Conservation (phyloP, 2,888 invertebrate genomes). For the Macaria liturata region DNA sequence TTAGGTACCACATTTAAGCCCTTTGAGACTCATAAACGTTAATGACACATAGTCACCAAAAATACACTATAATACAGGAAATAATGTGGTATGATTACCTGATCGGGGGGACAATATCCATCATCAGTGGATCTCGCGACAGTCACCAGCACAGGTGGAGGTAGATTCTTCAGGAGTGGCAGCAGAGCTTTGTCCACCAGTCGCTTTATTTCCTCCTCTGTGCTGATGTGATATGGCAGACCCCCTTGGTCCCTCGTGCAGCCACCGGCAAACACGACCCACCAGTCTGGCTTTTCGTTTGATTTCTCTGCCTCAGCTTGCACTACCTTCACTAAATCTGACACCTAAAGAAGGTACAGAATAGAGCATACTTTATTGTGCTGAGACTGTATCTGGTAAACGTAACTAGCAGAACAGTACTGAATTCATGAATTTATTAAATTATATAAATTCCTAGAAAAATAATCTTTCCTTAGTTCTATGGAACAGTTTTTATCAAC, state of each 20-base stretch:
- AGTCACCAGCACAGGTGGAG: constrained; percentile 87
- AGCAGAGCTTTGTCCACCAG: constrained; percentile 84
- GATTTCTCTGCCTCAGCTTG: constrained; percentile 77
- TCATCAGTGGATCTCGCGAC: constrained; percentile 93
- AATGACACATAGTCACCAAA: too few relatives aligned
- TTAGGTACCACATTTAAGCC: too few relatives aligned
- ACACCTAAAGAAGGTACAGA: constrained; percentile 52
- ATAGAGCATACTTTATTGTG: too few relatives aligned
- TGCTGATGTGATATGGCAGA: constrained; percentile 92
- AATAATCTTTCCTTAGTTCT: too few relatives aligned
- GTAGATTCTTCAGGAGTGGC: constrained; percentile 82
- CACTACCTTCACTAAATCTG: constrained; percentile 75
- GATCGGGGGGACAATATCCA: constrained; percentile 93
- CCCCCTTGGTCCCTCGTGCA: constrained; percentile 94
- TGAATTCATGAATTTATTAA: neutral
- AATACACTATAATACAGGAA: too few relatives aligned
- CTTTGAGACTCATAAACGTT: too few relatives aligned
- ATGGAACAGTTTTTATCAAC: too few relatives aligned
- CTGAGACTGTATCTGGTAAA: too few relatives aligned
- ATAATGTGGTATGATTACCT: too few relatives aligned
- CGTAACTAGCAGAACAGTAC: too few relatives aligned
- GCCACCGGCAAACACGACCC: constrained; percentile 92
- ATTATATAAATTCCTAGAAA: neutral
- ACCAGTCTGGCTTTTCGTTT: constrained; percentile 89
- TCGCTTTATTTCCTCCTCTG: constrained; percentile 85